Evolutionary conservation across 2,888 invertebrate species (phyloP), one percentile per base, ranked within the genome.

Genomic region (Ectobius pallidus): DNA sequence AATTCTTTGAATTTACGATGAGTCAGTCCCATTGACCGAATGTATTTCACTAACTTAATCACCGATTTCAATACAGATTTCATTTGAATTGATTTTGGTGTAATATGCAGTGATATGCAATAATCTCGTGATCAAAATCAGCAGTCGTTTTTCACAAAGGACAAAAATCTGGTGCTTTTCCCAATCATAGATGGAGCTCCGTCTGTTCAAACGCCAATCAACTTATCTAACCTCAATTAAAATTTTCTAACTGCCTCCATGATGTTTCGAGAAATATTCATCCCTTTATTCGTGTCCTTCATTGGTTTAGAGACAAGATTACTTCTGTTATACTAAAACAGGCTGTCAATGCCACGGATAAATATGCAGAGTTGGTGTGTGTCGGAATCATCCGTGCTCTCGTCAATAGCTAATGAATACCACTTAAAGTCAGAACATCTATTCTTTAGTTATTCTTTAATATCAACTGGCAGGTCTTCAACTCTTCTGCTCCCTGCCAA

Each of bases 251-350:
- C 1, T 49, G 49, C 3, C 18, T 49, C 49, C 18, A 49, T 49
- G 49, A 49, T 1, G 1, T 49, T 49, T 49, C 49, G 44, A 7
- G 14, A 49, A 49, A 49, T 49, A 49, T n/a, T 18, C 49, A 49
- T n/a, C 49, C 49, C 14, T 49, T 49, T 49, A 49, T 14, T 49
- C 18, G 49, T 49, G 49, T 49, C 49, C 49, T 49, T 49, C 49
- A 49, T 49, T 49, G 18, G 2, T 18, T 2, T 3, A 49, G 2
- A 49, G 49, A 49, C 49, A 49, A 49, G 4, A 49, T 1, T 49
- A n/a, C 49, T 2, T 49, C 18, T 18, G 49, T 49, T 49, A 49
- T 18, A 49, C 18, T 49, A 49, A 49, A 49, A 4, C 14, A n/a
- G 14, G 49, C 49, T 49, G 49, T 49, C 49, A 49, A 7, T 49